Conservation (phyloP, 1,140 invertebrate genomes). For the Drosophila fuyamai region DNA sequence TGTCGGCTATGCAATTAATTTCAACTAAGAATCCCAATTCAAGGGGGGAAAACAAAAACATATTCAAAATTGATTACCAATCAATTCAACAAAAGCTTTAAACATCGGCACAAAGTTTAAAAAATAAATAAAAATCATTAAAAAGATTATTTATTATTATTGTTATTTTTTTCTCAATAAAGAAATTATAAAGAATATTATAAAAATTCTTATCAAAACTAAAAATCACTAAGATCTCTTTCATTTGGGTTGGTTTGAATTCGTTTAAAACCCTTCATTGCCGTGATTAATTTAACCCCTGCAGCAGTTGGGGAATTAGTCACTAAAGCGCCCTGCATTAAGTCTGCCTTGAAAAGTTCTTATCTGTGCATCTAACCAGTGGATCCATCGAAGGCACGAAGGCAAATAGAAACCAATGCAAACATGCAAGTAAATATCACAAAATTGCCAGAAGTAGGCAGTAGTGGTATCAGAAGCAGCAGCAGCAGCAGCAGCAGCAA, state of each 20-base stretch:
- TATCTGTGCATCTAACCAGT: conserved; percentile 30
- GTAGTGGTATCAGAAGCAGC: neutral
- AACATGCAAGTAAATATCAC: conserved; percentile 70
- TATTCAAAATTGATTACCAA: too few species aligned
- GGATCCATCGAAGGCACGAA: conserved; percentile 27
- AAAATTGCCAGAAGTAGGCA: conserved; percentile 61
- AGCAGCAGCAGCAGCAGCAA: neutral
- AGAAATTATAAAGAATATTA: too few species aligned
- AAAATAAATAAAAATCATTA: too few species aligned
- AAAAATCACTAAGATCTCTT: too few species aligned
- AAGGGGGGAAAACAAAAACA: too few species aligned
- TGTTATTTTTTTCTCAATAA: too few species aligned
- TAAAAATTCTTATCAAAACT: too few species aligned
- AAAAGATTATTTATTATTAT: too few species aligned
- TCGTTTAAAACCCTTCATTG: neutral
- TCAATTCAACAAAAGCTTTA: too few species aligned
- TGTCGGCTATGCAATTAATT: too few species aligned
- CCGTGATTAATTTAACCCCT: conserved; percentile 22
- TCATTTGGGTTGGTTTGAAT: neutral
- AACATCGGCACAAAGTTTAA: too few species aligned
- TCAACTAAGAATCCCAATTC: too few species aligned
- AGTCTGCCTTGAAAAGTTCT: conserved; percentile 12
- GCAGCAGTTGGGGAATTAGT: conserved; percentile 3
- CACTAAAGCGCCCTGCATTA: conserved; percentile 10
- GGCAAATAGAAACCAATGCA: conserved; percentile 69